These are phyloP conservation scores for Lacanobia oleracea DNA, from an alignment of 2,888 invertebrate genomes.

Conservation along the genomic window DNA sequence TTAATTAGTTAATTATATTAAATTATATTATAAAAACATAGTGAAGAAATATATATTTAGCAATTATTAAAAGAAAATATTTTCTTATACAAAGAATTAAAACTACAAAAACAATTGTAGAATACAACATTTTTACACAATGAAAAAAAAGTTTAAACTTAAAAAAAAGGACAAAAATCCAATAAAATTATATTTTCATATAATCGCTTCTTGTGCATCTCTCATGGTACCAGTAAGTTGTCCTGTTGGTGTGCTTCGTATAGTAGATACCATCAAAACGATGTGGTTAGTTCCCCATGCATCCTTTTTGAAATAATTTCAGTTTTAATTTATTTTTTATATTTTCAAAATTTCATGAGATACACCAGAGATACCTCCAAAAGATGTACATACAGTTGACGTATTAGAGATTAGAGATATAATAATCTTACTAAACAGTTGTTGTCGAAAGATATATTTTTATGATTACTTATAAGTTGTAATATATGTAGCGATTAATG, in stretches of 20 bases:
- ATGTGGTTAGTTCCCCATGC: conserved; percentile 57
- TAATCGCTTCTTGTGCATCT: conserved; percentile 30
- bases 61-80: background rate
- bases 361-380: conserved; percentile 68
- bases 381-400: conserved; percentile 63
- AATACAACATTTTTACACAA: background rate
- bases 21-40: background rate
- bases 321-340: conserved; percentile 13
- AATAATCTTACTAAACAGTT: conserved; percentile 46
- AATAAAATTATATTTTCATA: background rate
- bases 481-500: conserved; percentile 28
- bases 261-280: conserved; percentile 45
- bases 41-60: background rate
- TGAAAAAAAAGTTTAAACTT: background rate
- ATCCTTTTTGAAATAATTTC: conserved; percentile 43
- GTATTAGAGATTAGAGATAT: conserved; percentile 60
- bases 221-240: conserved; percentile 35
- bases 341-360: conserved; percentile 67
- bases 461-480: conserved; percentile 28
- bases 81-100: background rate
- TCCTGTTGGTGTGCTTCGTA: conserved; percentile 61
- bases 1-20: background rate
- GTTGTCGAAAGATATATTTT: conserved; percentile 41
- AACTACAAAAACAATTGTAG: background rate
- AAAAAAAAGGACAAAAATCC: background rate